Evolutionary conservation across 2,113 vertebrate species (phyloP), one percentile per base, ranked within the genome.

Genomic region (Halichoeres trimaculatus): DNA sequence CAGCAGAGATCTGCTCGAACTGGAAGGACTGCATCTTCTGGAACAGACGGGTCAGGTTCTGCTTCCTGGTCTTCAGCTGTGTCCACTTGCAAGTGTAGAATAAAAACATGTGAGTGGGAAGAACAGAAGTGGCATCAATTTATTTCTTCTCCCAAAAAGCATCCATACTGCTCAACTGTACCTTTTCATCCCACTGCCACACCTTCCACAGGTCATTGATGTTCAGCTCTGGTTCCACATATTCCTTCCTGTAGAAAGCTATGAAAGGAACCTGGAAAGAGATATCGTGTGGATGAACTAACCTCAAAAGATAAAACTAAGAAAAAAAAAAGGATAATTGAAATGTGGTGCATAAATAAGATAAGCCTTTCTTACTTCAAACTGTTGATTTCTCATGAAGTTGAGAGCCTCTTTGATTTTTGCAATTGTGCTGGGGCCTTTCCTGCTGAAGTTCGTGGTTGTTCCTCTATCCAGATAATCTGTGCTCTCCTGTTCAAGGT

Each of bases 101-200:
- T 7, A 8, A 48, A 23, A 50, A 65, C 24, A 2, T 57, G 51
- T 19, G 65, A 36, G 45, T 73, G n/a, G 53, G 55, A 6, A 56
- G 65, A 58, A 5, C 30, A 70, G 36, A 64, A n/a, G 38, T 40
- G 23, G 3, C 10, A 23, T 8, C 10, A 19, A 1, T n/a, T 7
- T n/a, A 48, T 20, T 48, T n/a, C 8, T 40, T 40, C 17, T n/a
- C 43, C 16, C 10, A 5, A 3, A 19, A 54, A 5, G 10, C 1
- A 16, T 30, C 8, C 34, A 3, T 19, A 55, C 22, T 24, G 11
- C 73, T 0, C 6, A 53, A 47, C 22, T 19, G 2, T 84, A 99
- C 98, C 97, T 99, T 99, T 88, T 99, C 98, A 93, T 99, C 98
- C 98, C 98, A 99, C 69, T 98, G 96, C 98, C 98, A 99, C 55